Base-by-base conservation (phyloP, 2,888 invertebrate species). In the Cynaeus angustus region DNA sequence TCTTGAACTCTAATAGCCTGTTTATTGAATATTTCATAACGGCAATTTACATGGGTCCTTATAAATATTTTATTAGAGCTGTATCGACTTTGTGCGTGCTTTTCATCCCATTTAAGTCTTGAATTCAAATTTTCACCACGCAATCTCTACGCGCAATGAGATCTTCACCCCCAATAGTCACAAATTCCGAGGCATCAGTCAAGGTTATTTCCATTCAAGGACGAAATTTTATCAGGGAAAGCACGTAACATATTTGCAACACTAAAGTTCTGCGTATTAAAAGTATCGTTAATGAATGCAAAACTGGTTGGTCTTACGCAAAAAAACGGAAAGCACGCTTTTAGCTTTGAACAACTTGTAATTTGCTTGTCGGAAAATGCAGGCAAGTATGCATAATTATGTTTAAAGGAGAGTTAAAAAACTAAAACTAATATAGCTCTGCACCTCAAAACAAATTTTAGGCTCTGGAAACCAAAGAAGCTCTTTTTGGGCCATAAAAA, bases 11-110 rank as follows among this genome's bases (percentile, higher is more conserved):
- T 72, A 72, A 73, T 71, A 69, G 65, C 70, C 64, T 68, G 69
- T 72, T 74, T 72, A 72, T 74, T 75, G 72, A 75, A 75, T 75
- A 75, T 74, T 75, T 75, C 68, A 75, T 62, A 65, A 67, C 62
- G 50, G 69, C 69, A 75, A 74, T 75, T 74, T 75, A 70, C 75
- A 74, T 73, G 72, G 73, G 71, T 65, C 73, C 72, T 73, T 71
- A 74, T 75, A 74, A 75, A 75, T 75, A 75, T 75, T 74, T 72
- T 66, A 75, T 71, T 66, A 70, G 68, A 59, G 53, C 59, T 68
- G 53, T 70, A 72, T 69, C 69, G 66, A 72, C 70, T 66, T 70
- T 62, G 70, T 70, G 64, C 68, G 68, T 68, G 71, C 71, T 55
- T 68, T 70, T 70, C 67, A 67, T 70, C 70, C 61, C 55, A 59